Evolutionary conservation across 1,140 invertebrate species (phyloP), one percentile per base, ranked within the genome.

Genomic region (Myzus persicae): DNA sequence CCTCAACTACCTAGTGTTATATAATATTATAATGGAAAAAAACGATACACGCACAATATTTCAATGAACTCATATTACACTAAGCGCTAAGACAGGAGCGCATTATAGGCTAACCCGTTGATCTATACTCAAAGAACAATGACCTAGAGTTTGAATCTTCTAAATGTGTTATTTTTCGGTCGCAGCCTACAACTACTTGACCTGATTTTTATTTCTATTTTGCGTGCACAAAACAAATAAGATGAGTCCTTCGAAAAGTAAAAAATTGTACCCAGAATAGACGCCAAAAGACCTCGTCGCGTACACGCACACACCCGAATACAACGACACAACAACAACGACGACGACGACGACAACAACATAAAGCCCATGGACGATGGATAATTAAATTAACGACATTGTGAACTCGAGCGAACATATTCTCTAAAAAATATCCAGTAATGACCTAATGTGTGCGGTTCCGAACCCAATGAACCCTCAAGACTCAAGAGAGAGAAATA

Each of bases 361-460:
- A 89, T 89, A 93, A 93, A 85, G 91, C 91, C 91, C 91, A 93
- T 93, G 91, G 91, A 93, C 91, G 91, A 54, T 1, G n/a, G 81
- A 81, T 93, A 93, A 93, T 93, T 54, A 85, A 93, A 93, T 93
- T 93, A 85, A 93, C 46, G 81, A 93, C 46, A 85, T 38, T 85
- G 91, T 93, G 22, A 42, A 31, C 54, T n/a, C n/a, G 44, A 6
- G 85, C 44, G 26, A 88, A 88, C 8, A 51, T 89, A 89, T n/a
- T 54, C 9, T 51, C 36, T 54, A 38, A 48, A 89, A 89, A 89
- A 85, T 85, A 51, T 54, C 48, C 36, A 51, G 46, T 89, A 89
- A 89, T 11, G 36, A 89, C 88, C 22, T 54, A 89, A 89, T 51
- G n/a, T 5, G 9, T 3, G 36, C 9, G 2, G 48, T 89, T 89